phyloP scores from a whole-genome alignment of 2,113 vertebrate species.

The Acinonyx jubatus region DNA sequence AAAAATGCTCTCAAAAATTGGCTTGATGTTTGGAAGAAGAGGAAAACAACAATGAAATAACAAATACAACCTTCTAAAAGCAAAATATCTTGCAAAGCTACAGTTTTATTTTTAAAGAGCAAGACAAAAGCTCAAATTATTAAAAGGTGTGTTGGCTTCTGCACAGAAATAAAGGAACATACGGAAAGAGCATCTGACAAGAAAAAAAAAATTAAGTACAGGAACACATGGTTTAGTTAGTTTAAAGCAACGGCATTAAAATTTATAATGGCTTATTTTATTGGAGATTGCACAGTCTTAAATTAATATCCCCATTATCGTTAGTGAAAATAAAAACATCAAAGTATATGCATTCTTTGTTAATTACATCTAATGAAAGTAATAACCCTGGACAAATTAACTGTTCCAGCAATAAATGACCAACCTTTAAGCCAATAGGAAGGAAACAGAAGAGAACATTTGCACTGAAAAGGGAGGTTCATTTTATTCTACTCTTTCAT shows the following conservation, averaged over 20 bases:
- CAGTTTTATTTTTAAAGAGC: conserved; percentile 13
- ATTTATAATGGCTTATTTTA: conserved; percentile 59
- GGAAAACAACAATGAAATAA: neutral
- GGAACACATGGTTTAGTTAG: neutral
- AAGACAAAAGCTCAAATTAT: conserved; percentile 27
- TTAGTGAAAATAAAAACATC: conserved; percentile 68
- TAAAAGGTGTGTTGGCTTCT: neutral
- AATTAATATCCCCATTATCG: conserved; percentile 58
- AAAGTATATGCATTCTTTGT: conserved; percentile 59
- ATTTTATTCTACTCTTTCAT: neutral
- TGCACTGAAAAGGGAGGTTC: neutral
- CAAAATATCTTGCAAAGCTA: conserved; percentile 46
- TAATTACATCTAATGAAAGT: conserved; percentile 75
- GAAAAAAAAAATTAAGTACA: neutral
- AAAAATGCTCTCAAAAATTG: neutral
- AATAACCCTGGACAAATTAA: conserved; percentile 65
- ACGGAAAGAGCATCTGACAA: neutral
- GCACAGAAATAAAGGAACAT: neutral
- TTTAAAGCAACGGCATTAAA: conserved; percentile 22
- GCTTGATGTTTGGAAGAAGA: neutral
- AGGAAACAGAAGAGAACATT: neutral
- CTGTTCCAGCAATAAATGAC: conserved; percentile 31
- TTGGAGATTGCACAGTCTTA: conserved; percentile 40
- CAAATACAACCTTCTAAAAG: conserved; percentile 31
- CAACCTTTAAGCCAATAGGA: neutral